Evolutionary conservation across 2,888 invertebrate species (phyloP).

Genomic region (Lasioglossum figueresi): DNA sequence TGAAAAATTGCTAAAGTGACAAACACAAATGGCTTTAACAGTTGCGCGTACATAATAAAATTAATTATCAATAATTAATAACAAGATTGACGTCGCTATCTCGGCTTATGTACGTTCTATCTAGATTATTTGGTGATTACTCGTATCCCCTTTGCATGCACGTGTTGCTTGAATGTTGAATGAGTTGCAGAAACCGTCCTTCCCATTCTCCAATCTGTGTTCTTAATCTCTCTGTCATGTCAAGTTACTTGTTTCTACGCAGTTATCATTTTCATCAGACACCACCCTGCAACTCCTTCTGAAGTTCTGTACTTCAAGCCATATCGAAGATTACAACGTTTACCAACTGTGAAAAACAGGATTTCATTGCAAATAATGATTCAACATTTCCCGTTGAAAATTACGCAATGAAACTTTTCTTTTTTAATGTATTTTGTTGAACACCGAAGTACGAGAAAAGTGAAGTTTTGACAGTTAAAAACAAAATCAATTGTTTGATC

Average conservation of each 20-base stretch:
- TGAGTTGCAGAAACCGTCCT: background rate
- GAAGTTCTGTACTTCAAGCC: background rate
- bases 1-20: too few species aligned
- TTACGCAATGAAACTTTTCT: too few species aligned
- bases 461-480: too few species aligned
- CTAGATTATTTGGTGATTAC: background rate
- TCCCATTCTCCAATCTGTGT: background rate
- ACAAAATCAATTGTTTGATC: too few species aligned
- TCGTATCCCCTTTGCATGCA: background rate
- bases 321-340: background rate
- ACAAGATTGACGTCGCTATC: background rate
- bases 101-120: background rate
- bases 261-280: background rate
- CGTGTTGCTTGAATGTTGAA: background rate
- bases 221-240: constrained; percentile 1
- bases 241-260: background rate
- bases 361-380: background rate
- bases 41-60: background rate
- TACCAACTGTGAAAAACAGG: background rate
- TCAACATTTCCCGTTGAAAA: background rate
- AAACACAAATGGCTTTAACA: background rate
- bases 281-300: background rate
- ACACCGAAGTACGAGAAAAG: too few species aligned
- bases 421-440: background rate
- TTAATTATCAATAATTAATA: background rate